Conservation (phyloP, 1,140 invertebrate genomes). For the Sminthurinus signatus region DNA sequence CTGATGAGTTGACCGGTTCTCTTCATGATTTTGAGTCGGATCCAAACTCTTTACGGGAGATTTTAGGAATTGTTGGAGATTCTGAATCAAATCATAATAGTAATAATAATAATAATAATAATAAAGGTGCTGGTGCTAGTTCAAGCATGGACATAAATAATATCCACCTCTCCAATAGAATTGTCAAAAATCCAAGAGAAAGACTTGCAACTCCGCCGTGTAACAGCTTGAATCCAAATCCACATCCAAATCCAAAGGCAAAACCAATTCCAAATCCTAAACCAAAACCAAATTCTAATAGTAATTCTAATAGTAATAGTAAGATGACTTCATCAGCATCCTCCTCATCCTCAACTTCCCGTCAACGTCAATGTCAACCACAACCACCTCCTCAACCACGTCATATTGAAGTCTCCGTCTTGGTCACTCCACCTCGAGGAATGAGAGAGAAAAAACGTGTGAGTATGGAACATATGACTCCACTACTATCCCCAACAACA, state of each 20-base stretch:
- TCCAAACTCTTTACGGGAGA: slow-evolving; percentile 32
- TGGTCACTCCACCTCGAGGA: slow-evolving; percentile 29
- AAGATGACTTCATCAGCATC: no score
- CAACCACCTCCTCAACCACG: slow-evolving; percentile 25
- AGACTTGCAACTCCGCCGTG: no score
- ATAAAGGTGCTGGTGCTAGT: background rate
- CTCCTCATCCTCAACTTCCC: background rate
- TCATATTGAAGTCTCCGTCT: slow-evolving; percentile 37
- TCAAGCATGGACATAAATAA: background rate
- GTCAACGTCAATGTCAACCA: slow-evolving; percentile 29
- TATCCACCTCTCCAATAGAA: background rate
- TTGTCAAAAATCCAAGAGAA: slow-evolving; percentile 2
- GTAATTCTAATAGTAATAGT: no score
- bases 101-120: background rate
- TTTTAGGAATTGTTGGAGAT: slow-evolving; percentile 12
- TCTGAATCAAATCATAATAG: background rate
- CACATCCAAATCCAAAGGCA: no score
- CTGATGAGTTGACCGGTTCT: slow-evolving; percentile 15
- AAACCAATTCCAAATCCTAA: no score
- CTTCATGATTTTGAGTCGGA: slow-evolving; percentile 25
- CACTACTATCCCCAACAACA: slow-evolving; percentile 22
- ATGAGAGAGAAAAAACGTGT: slow-evolving; percentile 25
- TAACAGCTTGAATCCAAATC: no score
- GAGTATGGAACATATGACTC: slow-evolving; percentile 35
- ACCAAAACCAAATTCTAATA: no score